Percentiles rank a stretch among this genome's conserved stretches.
Conservation (phyloP, 2,797 vertebrate species). For the Loriculus beryllinus region DNA sequence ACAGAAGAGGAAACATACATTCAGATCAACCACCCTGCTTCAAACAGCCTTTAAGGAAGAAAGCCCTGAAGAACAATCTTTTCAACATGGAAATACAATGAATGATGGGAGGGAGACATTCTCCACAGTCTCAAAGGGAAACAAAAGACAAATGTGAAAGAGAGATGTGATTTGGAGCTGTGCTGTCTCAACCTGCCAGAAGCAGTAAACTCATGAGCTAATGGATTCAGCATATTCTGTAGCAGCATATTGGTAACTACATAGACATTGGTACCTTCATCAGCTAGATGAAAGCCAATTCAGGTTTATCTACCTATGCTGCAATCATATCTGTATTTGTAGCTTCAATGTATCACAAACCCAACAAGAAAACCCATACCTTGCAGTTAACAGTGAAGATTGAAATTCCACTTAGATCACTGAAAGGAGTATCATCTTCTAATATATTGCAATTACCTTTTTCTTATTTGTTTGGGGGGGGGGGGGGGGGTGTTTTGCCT, state of each 20-base stretch:
- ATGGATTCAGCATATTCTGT: not conserved
- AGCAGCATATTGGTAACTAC: too few relatives aligned
- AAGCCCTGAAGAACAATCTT: not conserved
- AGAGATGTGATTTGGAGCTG: not conserved
- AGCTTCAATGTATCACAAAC: not conserved
- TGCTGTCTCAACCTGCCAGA: not conserved
- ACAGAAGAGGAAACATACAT: not conserved
- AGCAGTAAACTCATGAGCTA: not conserved
- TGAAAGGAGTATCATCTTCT: not conserved
- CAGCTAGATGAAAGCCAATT: not conserved
- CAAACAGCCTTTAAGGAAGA: not conserved
- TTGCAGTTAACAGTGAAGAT: not conserved
- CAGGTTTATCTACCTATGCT: not conserved
- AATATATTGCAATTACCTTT: not conserved
- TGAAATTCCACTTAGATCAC: not conserved
- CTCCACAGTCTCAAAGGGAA: not conserved
- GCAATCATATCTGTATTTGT: not conserved
- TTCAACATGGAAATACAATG: not conserved
- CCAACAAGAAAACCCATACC: not conserved
- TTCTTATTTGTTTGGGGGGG: not conserved
- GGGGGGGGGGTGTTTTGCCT: not conserved
- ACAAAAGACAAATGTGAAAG: not conserved
- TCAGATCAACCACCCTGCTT: not conserved
- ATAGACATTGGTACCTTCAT: not conserved
- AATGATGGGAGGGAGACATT: not conserved